Base-by-base conservation (phyloP, 2,797 vertebrate species). In the Botia almorhae region DNA sequence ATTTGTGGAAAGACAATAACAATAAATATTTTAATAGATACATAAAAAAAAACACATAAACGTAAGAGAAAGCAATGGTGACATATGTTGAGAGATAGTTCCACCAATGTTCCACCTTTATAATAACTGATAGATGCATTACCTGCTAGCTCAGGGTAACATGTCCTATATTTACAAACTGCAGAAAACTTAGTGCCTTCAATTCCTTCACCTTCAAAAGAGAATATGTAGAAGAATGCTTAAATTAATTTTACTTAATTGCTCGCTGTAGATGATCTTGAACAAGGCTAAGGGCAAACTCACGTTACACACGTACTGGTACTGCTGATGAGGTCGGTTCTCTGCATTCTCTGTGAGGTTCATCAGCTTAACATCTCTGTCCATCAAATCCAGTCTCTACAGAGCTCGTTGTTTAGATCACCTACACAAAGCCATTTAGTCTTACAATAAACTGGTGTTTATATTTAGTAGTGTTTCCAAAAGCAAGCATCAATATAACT, bases 351-450 rank as follows among this genome's bases (percentile, higher is more conserved):
- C 86, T 81, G 86, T 84, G 80, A 94, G 80, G 74, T 89, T 86
- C 87, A 92, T 82, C 71, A 94, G 73, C 26, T 85, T 84, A 1
- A 92, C 92, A 0, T 78, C 85, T 77, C 85, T 83, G 87, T 93
- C 90, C 87, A 93, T 89, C 80, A 94, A 81, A 36, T 92, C 93
- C 84, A 94, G 82, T 83, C 13, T 89, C 92, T 93, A 48, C 29
- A 84, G 16, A 64, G 39, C 21, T 46, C 12, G 46, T 17, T 63
- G 55, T 39, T 51, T 55, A 64, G 7, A 29, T 68, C 2, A 29
- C 4, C 4, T 43, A 14, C 21, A 67, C 51, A n/a, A 1, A 39
- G 48, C 11, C 29, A 0, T 43, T n/a, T 55, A 17, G n/a, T 1
- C 3, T 68, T 29, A 17, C 53, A 26, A 14, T 2, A 55, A n/a